Base-by-base conservation (phyloP, 2,888 invertebrate species). In the Podotricha telesiphe region DNA sequence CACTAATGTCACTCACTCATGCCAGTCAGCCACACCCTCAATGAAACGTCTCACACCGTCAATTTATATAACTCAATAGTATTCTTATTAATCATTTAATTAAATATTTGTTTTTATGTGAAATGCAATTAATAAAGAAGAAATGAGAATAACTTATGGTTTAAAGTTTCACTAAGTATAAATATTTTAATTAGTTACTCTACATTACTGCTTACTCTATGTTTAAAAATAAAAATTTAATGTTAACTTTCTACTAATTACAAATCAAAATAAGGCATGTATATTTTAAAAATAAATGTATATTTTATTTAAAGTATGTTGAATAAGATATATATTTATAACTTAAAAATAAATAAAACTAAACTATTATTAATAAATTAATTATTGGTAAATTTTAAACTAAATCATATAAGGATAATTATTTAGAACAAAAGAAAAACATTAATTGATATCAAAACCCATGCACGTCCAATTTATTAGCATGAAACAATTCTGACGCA, bases 401-500 rank as follows among this genome's bases (percentile, higher is more conserved):
- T 55, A 11, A 51, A n/a, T 6, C 7, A 28, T 3, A 28, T n/a
- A 15, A 7, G n/a, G 3, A 53, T n/a, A 53, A 53, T 28, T n/a
- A 28, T n/a, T 6, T 7, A n/a, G 15, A 28, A 28, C 8, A 37
- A n/a, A 17, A 34, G 28, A 34, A 11, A 34, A 40, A 48, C 11
- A 55, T 55, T 83, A 81, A 86, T 84, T 81, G 84, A 85, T 82
- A 81, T 81, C 68, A 84, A 85, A 84, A 82, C 82, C 79, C 84
- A 83, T 84, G 81, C 73, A 74, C 76, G 82, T 82, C 80, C 80
- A 67, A 79, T 83, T 83, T 83, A 87, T 86, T 86, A 85, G 86
- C 87, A 87, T 86, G 65, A 62, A 67, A 72, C 70, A 82, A 88
- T 87, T 87, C 86, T 82, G 79, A 76, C 82, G 85, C 83, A 84